Evolutionary conservation across 2,888 invertebrate species (phyloP).

Genomic region (Pseudolycoriella hygida): DNA sequence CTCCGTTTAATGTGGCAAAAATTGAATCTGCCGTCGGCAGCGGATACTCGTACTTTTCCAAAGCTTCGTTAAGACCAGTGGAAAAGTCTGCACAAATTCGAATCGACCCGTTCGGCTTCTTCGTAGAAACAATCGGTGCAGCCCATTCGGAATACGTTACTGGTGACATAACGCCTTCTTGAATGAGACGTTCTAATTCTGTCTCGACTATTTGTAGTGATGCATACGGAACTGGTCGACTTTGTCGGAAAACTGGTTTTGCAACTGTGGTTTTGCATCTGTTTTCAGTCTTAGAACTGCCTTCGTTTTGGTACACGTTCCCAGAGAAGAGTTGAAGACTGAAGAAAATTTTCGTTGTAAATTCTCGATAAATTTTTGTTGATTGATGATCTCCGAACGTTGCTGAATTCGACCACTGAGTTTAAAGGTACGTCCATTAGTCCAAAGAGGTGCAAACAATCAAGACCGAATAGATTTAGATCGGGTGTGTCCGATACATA

Average conservation of each 20-base stretch:
- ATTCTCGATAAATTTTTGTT: background rate
- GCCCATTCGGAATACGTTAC: slow-evolving; percentile 13
- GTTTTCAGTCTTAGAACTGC: slow-evolving; percentile 10
- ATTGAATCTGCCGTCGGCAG: slow-evolving; percentile 2
- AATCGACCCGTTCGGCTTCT: slow-evolving; percentile 10
- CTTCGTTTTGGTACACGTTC: slow-evolving; percentile 9
- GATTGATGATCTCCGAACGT: background rate
- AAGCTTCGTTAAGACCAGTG: slow-evolving; percentile 11
- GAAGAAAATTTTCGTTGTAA: slow-evolving; percentile 6
- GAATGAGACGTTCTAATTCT: slow-evolving; percentile 9
- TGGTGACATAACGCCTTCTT: slow-evolving; percentile 11
- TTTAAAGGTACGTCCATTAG: slow-evolving; percentile 9
- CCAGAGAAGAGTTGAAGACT: slow-evolving; percentile 9
- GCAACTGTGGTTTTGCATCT: too few relatives aligned
- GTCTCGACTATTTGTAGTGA: slow-evolving; percentile 8
- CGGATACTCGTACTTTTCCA: slow-evolving; percentile 11
- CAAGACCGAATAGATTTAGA: slow-evolving; percentile 6
- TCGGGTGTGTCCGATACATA: background rate
- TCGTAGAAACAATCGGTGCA: slow-evolving; percentile 12
- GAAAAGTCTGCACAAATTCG: slow-evolving; percentile 13
- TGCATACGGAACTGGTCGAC: slow-evolving; percentile 12
- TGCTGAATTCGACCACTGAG: slow-evolving; percentile 5
- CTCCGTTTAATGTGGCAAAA: slow-evolving; percentile 1
- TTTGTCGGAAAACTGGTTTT: slow-evolving; percentile 11
- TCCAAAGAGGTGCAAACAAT: slow-evolving; percentile 9